Evolutionary conservation across 2,113 vertebrate genomes (phyloP).

Genomic region (Chrysochloris asiatica): DNA sequence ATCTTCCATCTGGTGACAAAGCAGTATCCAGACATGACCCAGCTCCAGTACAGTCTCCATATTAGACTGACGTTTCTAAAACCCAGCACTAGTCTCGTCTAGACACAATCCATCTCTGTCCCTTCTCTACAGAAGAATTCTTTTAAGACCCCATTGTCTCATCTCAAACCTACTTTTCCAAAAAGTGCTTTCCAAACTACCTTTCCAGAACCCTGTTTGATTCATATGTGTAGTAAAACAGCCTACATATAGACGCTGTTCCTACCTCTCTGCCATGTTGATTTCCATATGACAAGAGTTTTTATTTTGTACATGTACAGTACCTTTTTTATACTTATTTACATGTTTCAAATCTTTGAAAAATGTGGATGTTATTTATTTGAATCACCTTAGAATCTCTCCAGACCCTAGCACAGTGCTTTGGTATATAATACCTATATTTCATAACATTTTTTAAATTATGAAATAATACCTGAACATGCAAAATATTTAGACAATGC

Average conservation of each 20-base stretch:
- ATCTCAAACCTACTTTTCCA: neutral
- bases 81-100: neutral
- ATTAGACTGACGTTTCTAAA: neutral
- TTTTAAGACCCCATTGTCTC: neutral
- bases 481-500: neutral
- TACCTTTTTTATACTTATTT: neutral
- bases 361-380: neutral
- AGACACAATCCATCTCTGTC: neutral
- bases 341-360: neutral
- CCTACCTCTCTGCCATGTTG: neutral
- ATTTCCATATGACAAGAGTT: no score
- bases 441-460: neutral
- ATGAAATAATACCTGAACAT: neutral
- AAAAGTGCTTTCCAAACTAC: neutral
- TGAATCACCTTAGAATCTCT: neutral
- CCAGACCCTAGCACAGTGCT: neutral
- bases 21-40: neutral
- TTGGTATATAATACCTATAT: neutral
- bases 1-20: neutral
- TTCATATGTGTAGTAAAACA: neutral
- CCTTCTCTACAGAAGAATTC: neutral
- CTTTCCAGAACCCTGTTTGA: neutral
- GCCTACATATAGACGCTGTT: no score
- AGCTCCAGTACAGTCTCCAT: neutral
- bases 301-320: neutral